Conservation (phyloP, 2,797 vertebrate genomes). For the Dendrocincla fuliginosa region DNA sequence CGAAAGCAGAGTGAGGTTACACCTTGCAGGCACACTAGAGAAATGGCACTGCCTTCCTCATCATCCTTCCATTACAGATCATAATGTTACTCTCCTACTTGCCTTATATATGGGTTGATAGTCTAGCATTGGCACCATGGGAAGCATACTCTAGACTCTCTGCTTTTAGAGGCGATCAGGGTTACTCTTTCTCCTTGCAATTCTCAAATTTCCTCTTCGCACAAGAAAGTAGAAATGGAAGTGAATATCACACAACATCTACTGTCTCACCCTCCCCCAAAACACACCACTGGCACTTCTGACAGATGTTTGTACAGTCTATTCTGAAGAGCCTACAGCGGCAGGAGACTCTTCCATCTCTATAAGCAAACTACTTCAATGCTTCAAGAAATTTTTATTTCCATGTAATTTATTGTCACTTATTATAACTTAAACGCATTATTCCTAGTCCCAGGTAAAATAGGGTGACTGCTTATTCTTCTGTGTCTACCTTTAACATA, state of each 20-base stretch:
- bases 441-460: not conserved
- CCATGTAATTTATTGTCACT: not conserved
- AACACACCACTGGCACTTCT: not conserved
- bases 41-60: not conserved
- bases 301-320: not conserved
- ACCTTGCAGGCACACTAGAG: not conserved
- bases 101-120: not conserved
- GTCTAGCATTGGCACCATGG: not conserved
- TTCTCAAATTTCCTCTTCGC: not conserved
- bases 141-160: not conserved
- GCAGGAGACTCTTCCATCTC: not conserved
- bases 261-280: not conserved
- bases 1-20: not conserved
- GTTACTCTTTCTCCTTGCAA: not conserved
- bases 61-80: not conserved
- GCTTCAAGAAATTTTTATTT: not conserved
- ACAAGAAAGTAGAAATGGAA: not conserved
- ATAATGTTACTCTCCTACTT: not conserved
- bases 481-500: not conserved
- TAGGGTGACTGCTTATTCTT: not conserved
- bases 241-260: not conserved
- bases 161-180: not conserved
- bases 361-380: not conserved
- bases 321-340: not conserved
- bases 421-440: not conserved